Base-by-base conservation (phyloP, 1,140 invertebrate genomes). In the Monomorium pharaonis region DNA sequence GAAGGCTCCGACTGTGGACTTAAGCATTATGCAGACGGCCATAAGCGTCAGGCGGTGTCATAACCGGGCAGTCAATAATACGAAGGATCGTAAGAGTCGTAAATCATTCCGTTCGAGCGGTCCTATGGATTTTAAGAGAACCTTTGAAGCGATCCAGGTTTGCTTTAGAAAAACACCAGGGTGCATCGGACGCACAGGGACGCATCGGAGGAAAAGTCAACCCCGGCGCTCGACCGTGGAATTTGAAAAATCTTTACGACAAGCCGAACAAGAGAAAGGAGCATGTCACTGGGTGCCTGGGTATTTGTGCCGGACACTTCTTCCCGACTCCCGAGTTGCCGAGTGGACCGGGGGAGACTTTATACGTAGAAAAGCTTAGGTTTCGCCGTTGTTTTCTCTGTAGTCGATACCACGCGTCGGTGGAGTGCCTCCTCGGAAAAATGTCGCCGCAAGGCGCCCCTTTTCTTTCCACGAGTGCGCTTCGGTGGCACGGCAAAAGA, bases 11-110 rank as follows among this genome's bases (percentile, higher is more conserved):
- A 51, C 70, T 60, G 37, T 62, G 81, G 69, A 65, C 58, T 30
- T 42, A 62, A 60, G 51, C 60, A 90, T 89, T 91, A 90, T 88
- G 65, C 37, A 69, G 69, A 62, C 89, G 85, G 72, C 84, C 87
- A 88, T 90, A 80, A 91, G 88, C 77, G 85, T 87, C 84, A 85
- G 88, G 21, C 77, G 63, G 63, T 91, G 88, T 89, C 91, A 91
- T 90, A 92, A 90, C 90, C 85, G 37, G 47, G 14, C 75, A 91
- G 89, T 89, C 90, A 90, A 90, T 91, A 88, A 91, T 88, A 85
- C 74, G 77, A 67, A 81, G 49, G 87, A 81, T 90, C 90, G 75
- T 92, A 72, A 81, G 49, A 86, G 76, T 90, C 91, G 67, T 92
- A 91, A 91, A 92, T 92, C 89, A 91, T 65, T 21, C n/a, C n/a